Evolutionary conservation across 2,113 vertebrate genomes (phyloP), one percentile per base, ranked within the genome.

Genomic region (Romanogobio albipinnatus): DNA sequence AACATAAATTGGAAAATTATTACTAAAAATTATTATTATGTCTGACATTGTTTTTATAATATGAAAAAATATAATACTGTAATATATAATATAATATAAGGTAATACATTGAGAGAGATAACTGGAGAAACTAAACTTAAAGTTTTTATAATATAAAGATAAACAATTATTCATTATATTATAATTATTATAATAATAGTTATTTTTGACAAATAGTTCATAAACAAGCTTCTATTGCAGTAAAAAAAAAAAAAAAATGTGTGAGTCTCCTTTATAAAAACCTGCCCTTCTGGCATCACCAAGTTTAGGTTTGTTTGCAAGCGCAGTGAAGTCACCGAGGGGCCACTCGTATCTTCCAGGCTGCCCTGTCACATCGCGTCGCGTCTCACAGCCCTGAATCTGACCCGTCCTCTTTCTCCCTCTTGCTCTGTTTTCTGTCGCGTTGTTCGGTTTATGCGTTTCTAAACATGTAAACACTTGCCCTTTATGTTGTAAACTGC

Each of bases 301-400:
- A 13, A 84, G 84, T 89, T 90, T 91, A 84, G 89, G 88, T 90
- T 86, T 89, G 87, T 91, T 88, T 89, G 45, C 80, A 45, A 64
- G 62, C 90, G 88, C 88, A 90, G 91, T 90, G 91, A 90, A 93
- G 93, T 94, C 93, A 94, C 80, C 56, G 80, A 90, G 86, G 91
- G 93, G 93, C 92, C 93, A 91, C 76, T 85, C 81, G 64, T 92
- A 68, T 91, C 93, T 92, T 88, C 86, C 26, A 92, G 90, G 91
- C 93, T 86, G 75, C 59, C 29, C 89, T 93, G 94, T 93, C 93
- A 93, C 77, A 91, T 88, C 56, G 8, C 59, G 91, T 92, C 76
- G 17, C 62, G 11, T 82, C 64, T 70, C 43, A 39, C 78, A 53
- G 51, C 5, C 17, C 56, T 82, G 17, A 22, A 11, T 51, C 58